phyloP scores from a whole-genome alignment of 2,113 vertebrate species.

The Hippocampus barbouri region DNA sequence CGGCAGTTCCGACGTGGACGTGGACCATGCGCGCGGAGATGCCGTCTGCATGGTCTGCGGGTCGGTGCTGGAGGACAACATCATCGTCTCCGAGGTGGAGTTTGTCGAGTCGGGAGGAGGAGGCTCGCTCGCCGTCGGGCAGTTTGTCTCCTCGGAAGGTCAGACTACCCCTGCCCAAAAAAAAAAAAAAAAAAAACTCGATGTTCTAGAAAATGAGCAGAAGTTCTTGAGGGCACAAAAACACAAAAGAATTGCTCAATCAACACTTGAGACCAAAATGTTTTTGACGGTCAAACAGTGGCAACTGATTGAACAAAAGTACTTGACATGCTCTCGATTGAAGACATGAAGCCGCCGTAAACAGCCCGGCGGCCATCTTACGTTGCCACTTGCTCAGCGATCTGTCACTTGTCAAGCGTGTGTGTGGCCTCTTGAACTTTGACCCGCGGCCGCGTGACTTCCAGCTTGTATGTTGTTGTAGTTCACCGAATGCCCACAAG shows the following conservation, averaged over 20 bases:
- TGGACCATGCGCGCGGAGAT: conserved; percentile 85
- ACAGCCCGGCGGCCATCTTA: too few relatives aligned
- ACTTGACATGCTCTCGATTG: neutral
- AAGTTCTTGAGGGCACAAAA: too few relatives aligned
- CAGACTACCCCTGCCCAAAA: conserved; percentile 10
- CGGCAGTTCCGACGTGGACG: conserved; percentile 85
- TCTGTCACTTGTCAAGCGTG: neutral
- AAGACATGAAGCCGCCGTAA: too few relatives aligned
- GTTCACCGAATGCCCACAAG: neutral
- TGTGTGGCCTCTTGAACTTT: too few relatives aligned
- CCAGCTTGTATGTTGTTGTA: neutral
- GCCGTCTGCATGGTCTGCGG: conserved; percentile 91
- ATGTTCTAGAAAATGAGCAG: neutral
- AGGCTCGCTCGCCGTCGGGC: conserved; percentile 85
- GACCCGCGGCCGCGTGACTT: neutral
- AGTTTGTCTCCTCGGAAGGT: conserved; percentile 90
- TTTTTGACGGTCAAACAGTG: too few relatives aligned
- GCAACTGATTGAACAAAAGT: neutral
- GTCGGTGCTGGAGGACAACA: conserved; percentile 93
- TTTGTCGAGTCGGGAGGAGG: conserved; percentile 91
- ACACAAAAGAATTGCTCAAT: neutral
- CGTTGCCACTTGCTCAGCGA: too few relatives aligned
- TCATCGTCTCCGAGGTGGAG: conserved; percentile 95
- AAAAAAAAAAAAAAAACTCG: too few relatives aligned
- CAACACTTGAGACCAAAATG: neutral